phyloP scores from a whole-genome alignment of 2,888 invertebrate species.

The Thera obeliscata region DNA sequence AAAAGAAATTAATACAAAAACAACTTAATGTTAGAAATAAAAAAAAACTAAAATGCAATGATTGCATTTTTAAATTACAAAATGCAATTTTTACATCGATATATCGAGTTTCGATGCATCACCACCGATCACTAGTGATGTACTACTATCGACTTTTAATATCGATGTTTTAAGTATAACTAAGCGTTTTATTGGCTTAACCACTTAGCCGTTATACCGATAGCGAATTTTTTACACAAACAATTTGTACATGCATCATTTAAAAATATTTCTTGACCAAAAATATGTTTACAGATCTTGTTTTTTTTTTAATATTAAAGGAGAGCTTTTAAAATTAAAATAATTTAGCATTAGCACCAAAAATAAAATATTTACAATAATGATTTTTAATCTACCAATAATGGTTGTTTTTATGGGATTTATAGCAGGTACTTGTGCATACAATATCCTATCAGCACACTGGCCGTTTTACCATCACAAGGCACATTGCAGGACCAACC shows the following conservation, averaged over 20 bases:
- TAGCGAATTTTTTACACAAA: constrained; percentile 24
- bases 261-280: constrained; percentile 11
- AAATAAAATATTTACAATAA: constrained; percentile 38
- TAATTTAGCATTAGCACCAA: constrained; percentile 42
- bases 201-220: constrained; percentile 18
- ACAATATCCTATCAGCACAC: neutral
- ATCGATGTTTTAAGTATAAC: constrained; percentile 1
- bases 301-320: constrained; percentile 1
- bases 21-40: constrained; percentile 19
- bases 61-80: constrained; percentile 27
- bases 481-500: neutral
- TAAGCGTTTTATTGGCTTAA: constrained; percentile 18
- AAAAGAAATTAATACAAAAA: constrained; percentile 9
- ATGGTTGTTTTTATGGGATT: constrained; percentile 14
- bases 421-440: neutral
- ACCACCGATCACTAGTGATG: constrained; percentile 22
- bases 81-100: constrained; percentile 33
- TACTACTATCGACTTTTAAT: constrained; percentile 16
- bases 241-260: constrained; percentile 39
- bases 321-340: constrained; percentile 30
- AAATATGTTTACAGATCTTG: constrained; percentile 22
- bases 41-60: constrained; percentile 17
- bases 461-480: constrained; percentile 2
- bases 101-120: constrained; percentile 16
- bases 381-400: constrained; percentile 22